phyloP scores from a whole-genome alignment of 1,140 invertebrate species.

The Cyrtorhinus lividipennis region DNA sequence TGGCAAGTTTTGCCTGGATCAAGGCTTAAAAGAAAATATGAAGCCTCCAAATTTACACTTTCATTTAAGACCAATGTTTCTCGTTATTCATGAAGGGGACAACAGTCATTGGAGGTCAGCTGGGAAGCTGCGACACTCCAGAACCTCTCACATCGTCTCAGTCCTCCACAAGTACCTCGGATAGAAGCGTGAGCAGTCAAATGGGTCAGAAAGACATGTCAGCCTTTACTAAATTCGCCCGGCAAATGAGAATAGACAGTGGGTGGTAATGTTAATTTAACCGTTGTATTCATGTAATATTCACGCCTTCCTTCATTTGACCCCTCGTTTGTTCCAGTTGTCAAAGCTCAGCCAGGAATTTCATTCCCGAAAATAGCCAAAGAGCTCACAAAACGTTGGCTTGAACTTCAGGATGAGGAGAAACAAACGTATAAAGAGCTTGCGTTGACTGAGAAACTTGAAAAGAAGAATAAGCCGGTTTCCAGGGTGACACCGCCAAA shows the following conservation, averaged over 20 bases:
- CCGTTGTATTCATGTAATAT: slow-evolving; percentile 6
- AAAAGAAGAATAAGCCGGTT: slow-evolving; percentile 20
- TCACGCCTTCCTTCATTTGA: neutral
- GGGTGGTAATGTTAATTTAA: slow-evolving; percentile 9
- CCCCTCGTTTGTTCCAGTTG: slow-evolving; percentile 25
- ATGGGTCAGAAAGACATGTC: slow-evolving; percentile 27
- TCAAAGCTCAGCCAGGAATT: slow-evolving; percentile 29
- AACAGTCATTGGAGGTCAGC: slow-evolving; percentile 18
- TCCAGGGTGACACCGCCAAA: neutral
- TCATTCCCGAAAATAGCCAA: slow-evolving; percentile 31
- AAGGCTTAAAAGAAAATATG: too few relatives aligned
- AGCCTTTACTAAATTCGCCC: slow-evolving; percentile 30
- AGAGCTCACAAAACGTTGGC: slow-evolving; percentile 31
- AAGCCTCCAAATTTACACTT: too few relatives aligned
- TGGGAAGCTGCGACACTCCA: neutral
- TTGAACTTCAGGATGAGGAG: slow-evolving; percentile 30
- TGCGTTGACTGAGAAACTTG: slow-evolving; percentile 20
- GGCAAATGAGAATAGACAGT: slow-evolving; percentile 29
- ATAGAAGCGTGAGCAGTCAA: slow-evolving; percentile 27
- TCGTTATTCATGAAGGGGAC: too few relatives aligned
- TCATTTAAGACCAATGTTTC: too few relatives aligned
- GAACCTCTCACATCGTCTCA: neutral
- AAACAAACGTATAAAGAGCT: slow-evolving; percentile 33
- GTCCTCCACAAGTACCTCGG: neutral
- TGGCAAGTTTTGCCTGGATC: too few relatives aligned